Evolutionary conservation across 1,140 invertebrate species (phyloP), one percentile per base, ranked within the genome.

Genomic region (Agrypnia vestita): DNA sequence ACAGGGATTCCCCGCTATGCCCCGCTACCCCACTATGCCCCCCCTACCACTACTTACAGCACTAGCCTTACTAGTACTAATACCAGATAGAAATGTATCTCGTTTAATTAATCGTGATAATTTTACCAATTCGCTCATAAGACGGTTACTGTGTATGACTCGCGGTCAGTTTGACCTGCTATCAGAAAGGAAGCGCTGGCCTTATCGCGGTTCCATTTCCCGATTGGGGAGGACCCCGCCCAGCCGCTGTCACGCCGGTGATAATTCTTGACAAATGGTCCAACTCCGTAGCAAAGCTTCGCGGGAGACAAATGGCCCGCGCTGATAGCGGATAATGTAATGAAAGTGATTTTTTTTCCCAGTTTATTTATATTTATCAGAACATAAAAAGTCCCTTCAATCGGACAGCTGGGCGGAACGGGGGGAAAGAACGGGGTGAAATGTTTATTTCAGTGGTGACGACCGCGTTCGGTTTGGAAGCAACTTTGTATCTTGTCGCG

Each of bases 251-350:
- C 61, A 64, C 35, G n/a, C 21, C 35, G 9, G 61, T 35, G 61
- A 64, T 64, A 64, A 43, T n/a, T 64, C 61, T n/a, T 64, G 61
- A 64, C 35, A 43, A 64, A 64, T 64, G 61, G 8, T 64, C n/a
- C 11, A 64, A 35, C 35, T 19, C 19, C 6, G 21, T 35, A 43
- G 13, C 9, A 64, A 35, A 21, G 19, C 21, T 35, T 9, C 19
- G 19, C n/a, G 13, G 61, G 61, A 64, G 35, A 64, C 25, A 43
- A 64, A 64, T 64, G 61, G 61, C 10, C n/a, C 19, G 11, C 61
- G 19, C 61, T 13, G 61, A 64, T 64, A 64, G 35, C 10, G 35
- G 11, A 19, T 44, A 43, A 44, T 35, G 61, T 25, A 64, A 64
- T 64, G 25, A 64, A 64, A 64, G 61, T 64, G 9, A 44, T 25